These are phyloP conservation scores for Temnothorax curvispinosus DNA, from an alignment of 1,140 invertebrate genomes.

Conservation along the genomic window DNA sequence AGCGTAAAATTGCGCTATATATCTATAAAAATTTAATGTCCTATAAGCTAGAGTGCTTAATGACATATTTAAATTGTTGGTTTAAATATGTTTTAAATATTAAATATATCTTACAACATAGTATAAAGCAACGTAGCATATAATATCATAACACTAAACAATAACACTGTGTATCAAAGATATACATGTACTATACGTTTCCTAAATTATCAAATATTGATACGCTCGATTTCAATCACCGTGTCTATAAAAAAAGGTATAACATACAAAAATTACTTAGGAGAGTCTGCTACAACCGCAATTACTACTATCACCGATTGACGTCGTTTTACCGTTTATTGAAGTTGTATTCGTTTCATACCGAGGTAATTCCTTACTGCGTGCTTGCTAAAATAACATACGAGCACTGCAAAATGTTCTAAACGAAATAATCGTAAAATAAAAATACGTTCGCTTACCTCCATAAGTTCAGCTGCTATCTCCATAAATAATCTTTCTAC, in stretches of 20 bases:
- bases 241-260: constrained; percentile 65
- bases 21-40: constrained; percentile 54
- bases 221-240: constrained; percentile 65
- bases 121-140: constrained; percentile 66
- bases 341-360: constrained; percentile 90
- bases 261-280: constrained; percentile 77
- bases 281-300: constrained; percentile 86
- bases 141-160: constrained; percentile 66
- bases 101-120: constrained; percentile 64
- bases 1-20: constrained; percentile 42
- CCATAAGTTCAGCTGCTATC: constrained; percentile 97
- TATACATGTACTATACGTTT: constrained; percentile 55
- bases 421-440: neutral
- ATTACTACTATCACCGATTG: constrained; percentile 89
- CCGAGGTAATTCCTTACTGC: constrained; percentile 91
- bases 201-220: constrained; percentile 63
- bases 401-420: neutral
- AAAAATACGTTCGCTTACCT: constrained; percentile 85
- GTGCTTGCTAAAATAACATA: constrained; percentile 89
- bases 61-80: constrained; percentile 59
- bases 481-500: constrained; percentile 98
- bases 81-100: constrained; percentile 57
- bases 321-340: constrained; percentile 90
- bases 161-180: constrained; percentile 68
- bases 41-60: constrained; percentile 50